These are phyloP conservation scores for Pangasius krempfi DNA, from an alignment of 2,797 vertebrate genomes.

Conservation along the genomic window DNA sequence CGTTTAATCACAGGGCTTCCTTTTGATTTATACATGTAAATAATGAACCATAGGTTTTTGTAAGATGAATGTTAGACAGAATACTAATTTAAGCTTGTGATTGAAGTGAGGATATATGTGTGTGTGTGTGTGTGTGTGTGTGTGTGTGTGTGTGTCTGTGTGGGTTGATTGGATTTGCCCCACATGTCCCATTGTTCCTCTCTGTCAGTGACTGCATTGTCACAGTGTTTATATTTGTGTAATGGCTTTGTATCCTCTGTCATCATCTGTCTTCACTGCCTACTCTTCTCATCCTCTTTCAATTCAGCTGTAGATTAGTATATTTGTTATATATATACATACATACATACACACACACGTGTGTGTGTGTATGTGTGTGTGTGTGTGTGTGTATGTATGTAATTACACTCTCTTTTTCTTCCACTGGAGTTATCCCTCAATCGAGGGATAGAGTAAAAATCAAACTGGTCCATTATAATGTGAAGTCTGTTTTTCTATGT, in stretches of 20 bases:
- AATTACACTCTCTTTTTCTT: background rate
- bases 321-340: background rate
- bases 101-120: slow-evolving; percentile 1
- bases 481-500: background rate
- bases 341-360: too few species aligned
- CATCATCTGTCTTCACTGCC: slow-evolving; percentile 26
- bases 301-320: background rate
- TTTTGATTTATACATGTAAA: background rate
- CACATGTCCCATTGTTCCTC: slow-evolving; percentile 49
- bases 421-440: background rate
- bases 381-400: background rate
- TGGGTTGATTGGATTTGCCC: slow-evolving; percentile 32
- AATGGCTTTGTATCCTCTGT: slow-evolving; percentile 34
- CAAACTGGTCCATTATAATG: background rate
- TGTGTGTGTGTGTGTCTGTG: slow-evolving; percentile 22
- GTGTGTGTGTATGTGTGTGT: too few species aligned
- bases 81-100: background rate
- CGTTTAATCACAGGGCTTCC: too few species aligned
- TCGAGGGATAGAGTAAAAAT: background rate
- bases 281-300: background rate
- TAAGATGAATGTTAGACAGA: background rate
- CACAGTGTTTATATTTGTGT: slow-evolving; percentile 51
- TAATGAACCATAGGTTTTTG: background rate
- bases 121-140: slow-evolving; percentile 8
- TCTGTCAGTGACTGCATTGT: slow-evolving; percentile 47